phyloP scores from a whole-genome alignment of 1,140 invertebrate genomes.

The Proales similis region DNA sequence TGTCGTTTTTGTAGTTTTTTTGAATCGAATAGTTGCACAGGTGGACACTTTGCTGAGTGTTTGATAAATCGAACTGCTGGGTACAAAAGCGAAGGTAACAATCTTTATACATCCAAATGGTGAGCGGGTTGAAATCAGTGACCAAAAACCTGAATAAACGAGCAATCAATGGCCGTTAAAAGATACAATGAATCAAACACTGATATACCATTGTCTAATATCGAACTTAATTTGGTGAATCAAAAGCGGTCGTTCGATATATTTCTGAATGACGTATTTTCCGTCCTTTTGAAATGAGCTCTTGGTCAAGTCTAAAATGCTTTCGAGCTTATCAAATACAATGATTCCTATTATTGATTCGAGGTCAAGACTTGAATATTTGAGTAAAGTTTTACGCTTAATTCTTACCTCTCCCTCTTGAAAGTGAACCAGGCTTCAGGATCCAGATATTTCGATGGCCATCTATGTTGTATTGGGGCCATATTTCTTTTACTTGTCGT shows the following conservation, averaged over 20 bases:
- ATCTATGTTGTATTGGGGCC: constrained; percentile 71
- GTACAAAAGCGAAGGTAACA: constrained; percentile 84
- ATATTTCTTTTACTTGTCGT: constrained; percentile 59
- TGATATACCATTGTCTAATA: constrained; percentile 58
- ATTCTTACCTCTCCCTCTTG: constrained; percentile 64
- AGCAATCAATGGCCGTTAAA: constrained; percentile 55
- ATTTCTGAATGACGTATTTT: constrained; percentile 86
- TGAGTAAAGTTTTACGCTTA: background rate
- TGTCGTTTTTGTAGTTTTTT: constrained; percentile 74
- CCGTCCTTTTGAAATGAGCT: constrained; percentile 56
- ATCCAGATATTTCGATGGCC: constrained; percentile 84
- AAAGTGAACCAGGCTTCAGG: constrained; percentile 85
- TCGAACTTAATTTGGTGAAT: constrained; percentile 87
- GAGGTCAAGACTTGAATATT: background rate
- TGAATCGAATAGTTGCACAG: constrained; percentile 87
- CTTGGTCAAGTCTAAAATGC: constrained; percentile 60
- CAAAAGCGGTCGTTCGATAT: constrained; percentile 69
- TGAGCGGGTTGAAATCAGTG: constrained; percentile 76
- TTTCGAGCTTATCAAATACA: constrained; percentile 74
- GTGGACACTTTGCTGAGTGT: constrained; percentile 78
- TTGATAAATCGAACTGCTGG: constrained; percentile 73
- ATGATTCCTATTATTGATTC: constrained; percentile 62
- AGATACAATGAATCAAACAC: constrained; percentile 31
- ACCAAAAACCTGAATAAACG: constrained; percentile 77
- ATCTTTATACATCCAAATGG: constrained; percentile 81